Base-by-base conservation (phyloP, 2,797 vertebrate genomes). In the Nasua narica region DNA sequence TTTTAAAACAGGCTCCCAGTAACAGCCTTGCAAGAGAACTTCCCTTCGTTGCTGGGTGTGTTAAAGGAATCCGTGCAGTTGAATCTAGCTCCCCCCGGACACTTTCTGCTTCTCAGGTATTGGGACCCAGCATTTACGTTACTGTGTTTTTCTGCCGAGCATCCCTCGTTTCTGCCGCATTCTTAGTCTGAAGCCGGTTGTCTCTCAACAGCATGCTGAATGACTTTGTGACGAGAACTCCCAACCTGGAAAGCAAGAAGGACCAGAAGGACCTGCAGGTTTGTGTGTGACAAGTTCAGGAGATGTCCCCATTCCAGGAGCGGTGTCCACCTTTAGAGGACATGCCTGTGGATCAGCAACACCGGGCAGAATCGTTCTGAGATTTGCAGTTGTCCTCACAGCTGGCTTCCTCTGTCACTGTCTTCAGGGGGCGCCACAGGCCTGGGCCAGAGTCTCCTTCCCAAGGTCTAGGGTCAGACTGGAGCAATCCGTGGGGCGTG, bases 261-360 rank as follows among this genome's bases (percentile, higher is more conserved):
- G 99, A 99, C 96, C 99, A 99, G 19, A 99, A 98, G 98, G 99
- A 99, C 93, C 98, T 99, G 87, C 99, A 99, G 99, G 99, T 99
- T 98, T 74, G 91, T 15, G 3, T 52, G 21, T 1, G 37, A 35
- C 1, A 16, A 0, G 23, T 27, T 2, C 1, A 18, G 69, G 58
- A 23, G 50, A 13, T 2, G 21, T 10, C 0, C 0, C 19, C 19
- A 0, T 35, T 40, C 87, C 5, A 1, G 27, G 8, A 13, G 46
- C 1, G 0, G 4, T 0, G 0, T 15, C 7, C 7, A 0, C 70
- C 69, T 27, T 32, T 5, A 12, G 48, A 23, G 25, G 25, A 6
- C 1, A 0, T 65, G 29, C 0, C 2, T 4, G 7, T 0, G 7
- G 27, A 14, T 15, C 0, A 7, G 3, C 11, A 76, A 21, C n/a